These are phyloP conservation scores for Orthosia gothica DNA, from an alignment of 2,888 invertebrate species.

Conservation along the genomic window DNA sequence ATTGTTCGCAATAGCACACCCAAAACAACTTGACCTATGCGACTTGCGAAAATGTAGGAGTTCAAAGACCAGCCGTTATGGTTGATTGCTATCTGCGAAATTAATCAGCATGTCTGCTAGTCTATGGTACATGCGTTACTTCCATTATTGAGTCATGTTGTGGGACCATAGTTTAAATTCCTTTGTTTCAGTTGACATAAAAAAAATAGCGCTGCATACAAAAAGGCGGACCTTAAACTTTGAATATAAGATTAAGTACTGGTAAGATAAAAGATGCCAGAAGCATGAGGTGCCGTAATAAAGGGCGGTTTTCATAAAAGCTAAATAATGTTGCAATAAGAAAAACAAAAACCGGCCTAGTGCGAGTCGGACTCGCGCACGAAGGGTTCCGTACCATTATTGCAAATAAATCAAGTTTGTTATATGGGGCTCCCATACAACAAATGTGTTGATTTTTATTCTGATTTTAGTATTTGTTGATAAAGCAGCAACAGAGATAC, in stretches of 20 bases:
- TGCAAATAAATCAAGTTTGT: no score
- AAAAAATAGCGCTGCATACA: background rate
- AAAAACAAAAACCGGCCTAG: no score
- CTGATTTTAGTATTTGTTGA: no score
- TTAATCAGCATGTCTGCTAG: conserved; percentile 59
- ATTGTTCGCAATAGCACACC: conserved; percentile 36
- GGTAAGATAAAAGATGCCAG: background rate
- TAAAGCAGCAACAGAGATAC: no score
- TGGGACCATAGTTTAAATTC: conserved; percentile 41
- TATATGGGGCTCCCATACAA: no score
- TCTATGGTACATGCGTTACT: conserved; percentile 48
- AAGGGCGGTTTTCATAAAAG: background rate
- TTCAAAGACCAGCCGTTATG: conserved; percentile 38
- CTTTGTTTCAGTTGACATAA: conserved; percentile 39
- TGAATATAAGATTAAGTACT: background rate
- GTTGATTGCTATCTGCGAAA: conserved; percentile 57
- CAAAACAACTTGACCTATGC: conserved; percentile 36
- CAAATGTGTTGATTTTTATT: no score
- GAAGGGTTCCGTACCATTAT: no score
- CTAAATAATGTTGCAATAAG: background rate
- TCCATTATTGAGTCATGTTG: conserved; percentile 60
- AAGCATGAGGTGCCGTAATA: background rate
- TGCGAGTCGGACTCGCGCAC: no score
- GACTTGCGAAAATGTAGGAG: conserved; percentile 16
- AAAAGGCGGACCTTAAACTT: background rate